Base-by-base conservation (phyloP, 2,888 invertebrate species). In the Acrocera orbiculus region DNA sequence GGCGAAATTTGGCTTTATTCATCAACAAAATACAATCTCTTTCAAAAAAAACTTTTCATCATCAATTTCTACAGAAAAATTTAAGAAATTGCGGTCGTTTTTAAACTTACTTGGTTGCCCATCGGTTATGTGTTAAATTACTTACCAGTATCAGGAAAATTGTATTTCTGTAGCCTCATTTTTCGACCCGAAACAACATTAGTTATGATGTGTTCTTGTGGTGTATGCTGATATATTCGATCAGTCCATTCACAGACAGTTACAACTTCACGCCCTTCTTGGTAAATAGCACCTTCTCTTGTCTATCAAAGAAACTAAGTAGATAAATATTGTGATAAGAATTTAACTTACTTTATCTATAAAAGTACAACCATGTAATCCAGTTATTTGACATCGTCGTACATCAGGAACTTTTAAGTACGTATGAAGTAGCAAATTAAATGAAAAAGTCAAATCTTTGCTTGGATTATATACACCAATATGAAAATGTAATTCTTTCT, bases 321-420 rank as follows among this genome's bases (percentile, higher is more conserved):
- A 14, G n/a, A n/a, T 4, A 7, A 8, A 10, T 22, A 10, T 22
- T 22, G 8, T 22, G 5, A 10, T 22, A 10, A 10, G 4, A 5
- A 10, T 22, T 22, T 22, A 23, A 11, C n/a, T 50, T 54, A 81
- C 82, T 74, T 83, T 83, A 56, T 92, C 90, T 47, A 83, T 75
- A 56, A 83, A 90, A 52, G 80, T 81, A 53, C 81, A 79, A 35
- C 87, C 90, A 54, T 87, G 81, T 50, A 95, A 72, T 42, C 92
- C 92, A 36, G 83, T 83, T 54, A 95, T 83, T 66, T 85, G 83
- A 56, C 86, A 85, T 46, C 86, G 73, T 34, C 83, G 68, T 29
- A 93, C 89, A 62, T 93, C 90, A 40, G 89, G 86, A 54, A 90
- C 90, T 69, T 86, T 86, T 63, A 95, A 83, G 67, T 93, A 93